These are phyloP conservation scores for Xerus rutilus DNA, from an alignment of 2,797 vertebrate species.

Conservation along the genomic window DNA sequence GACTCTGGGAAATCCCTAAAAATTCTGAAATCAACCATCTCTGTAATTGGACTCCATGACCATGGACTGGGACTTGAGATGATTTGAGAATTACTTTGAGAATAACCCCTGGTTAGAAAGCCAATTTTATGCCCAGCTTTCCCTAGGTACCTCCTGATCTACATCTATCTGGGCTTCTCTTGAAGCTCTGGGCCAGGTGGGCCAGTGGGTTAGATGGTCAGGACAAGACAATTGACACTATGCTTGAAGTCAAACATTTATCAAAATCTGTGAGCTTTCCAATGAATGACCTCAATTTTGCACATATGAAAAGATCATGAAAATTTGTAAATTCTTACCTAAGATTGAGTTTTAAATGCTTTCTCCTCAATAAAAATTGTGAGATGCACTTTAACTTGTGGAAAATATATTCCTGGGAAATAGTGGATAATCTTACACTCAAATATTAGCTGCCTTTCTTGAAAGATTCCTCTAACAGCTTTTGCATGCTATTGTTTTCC, in stretches of 20 bases:
- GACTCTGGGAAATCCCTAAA: background rate
- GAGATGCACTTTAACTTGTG: background rate
- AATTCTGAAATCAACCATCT: background rate
- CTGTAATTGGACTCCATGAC: background rate
- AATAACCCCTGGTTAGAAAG: background rate
- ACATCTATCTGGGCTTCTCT: background rate
- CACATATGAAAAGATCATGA: background rate
- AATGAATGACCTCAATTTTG: background rate
- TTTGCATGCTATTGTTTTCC: background rate
- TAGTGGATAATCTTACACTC: accelerated
- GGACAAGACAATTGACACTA: background rate
- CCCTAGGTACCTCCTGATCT: background rate
- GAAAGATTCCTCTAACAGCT: background rate
- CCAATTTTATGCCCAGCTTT: background rate
- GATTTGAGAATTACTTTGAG: background rate
- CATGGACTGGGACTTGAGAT: background rate
- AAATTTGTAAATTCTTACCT: background rate
- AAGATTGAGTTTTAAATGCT: background rate
- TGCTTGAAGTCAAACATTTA: background rate
- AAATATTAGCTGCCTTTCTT: background rate
- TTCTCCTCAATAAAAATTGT: background rate
- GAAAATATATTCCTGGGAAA: accelerated
- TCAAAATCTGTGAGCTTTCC: background rate
- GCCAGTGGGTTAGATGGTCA: accelerated
- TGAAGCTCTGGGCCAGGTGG: background rate